Evolutionary conservation across 2,888 invertebrate genomes (phyloP).

Genomic region (Merodon equestris): DNA sequence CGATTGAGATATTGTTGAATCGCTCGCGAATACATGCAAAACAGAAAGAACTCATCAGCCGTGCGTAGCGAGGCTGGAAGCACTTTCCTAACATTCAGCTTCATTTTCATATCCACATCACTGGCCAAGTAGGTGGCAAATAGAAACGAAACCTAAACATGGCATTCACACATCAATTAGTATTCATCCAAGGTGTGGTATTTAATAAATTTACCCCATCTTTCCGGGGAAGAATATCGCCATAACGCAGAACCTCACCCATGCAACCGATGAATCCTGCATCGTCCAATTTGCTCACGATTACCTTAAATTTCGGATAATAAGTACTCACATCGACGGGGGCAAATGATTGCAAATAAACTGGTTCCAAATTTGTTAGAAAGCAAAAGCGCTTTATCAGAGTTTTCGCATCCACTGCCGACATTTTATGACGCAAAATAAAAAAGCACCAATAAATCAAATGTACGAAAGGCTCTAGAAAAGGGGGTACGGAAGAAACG

Average conservation of each 20-base stretch:
- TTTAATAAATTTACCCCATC: slow-evolving; percentile 73
- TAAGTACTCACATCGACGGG: slow-evolving; percentile 59
- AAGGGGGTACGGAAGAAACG: not conserved
- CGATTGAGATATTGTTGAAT: slow-evolving; percentile 71
- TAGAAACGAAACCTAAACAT: slow-evolving; percentile 71
- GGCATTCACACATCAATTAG: slow-evolving; percentile 5
- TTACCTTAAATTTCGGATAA: slow-evolving; percentile 51
- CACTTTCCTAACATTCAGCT: slow-evolving; percentile 70
- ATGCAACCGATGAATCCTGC: slow-evolving; percentile 69
- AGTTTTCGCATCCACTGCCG: slow-evolving; percentile 37
- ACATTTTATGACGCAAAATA: slow-evolving; percentile 5
- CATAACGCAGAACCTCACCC: slow-evolving; percentile 58
- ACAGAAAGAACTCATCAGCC: slow-evolving; percentile 74
- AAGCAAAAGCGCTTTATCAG: slow-evolving; percentile 73
- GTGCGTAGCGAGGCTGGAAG: slow-evolving; percentile 70
- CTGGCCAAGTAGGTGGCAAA: slow-evolving; percentile 73
- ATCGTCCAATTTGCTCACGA: slow-evolving; percentile 69
- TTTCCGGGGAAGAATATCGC: slow-evolving; percentile 70
- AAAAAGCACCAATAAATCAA: slow-evolving; percentile 14
- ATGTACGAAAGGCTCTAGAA: not conserved
- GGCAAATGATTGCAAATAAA: slow-evolving; percentile 69
- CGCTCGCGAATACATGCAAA: slow-evolving; percentile 72
- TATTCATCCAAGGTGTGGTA: slow-evolving; percentile 21
- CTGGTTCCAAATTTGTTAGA: slow-evolving; percentile 72
- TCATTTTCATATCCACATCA: slow-evolving; percentile 66